These are phyloP conservation scores for Trypoxylon attenuatum DNA, from an alignment of 2,888 invertebrate genomes.

Conservation along the genomic window DNA sequence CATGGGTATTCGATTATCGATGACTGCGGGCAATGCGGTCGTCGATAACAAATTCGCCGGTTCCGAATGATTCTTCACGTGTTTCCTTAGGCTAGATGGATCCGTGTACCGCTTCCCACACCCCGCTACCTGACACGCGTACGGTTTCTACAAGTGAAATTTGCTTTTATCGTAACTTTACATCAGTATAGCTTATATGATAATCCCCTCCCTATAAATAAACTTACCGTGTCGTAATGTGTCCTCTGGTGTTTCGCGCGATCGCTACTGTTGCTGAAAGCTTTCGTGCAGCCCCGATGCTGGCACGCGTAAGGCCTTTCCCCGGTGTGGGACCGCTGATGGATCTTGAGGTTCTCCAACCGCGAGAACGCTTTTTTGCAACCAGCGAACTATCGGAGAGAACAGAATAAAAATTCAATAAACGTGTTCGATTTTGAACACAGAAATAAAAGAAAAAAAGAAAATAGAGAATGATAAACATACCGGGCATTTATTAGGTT, in stretches of 20 bases:
- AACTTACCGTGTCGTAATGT: conserved; percentile 93
- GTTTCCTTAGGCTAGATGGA: conserved; percentile 93
- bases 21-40: conserved; percentile 16
- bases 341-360: conserved; percentile 98
- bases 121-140: conserved; percentile 90
- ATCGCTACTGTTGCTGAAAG: conserved; percentile 99
- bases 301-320: conserved; percentile 97
- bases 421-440: neutral
- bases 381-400: conserved; percentile 88
- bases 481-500: conserved; percentile 98
- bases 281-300: conserved; percentile 93
- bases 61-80: conserved; percentile 87
- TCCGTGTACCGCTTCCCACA: conserved; percentile 96
- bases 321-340: conserved; percentile 95
- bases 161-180: neutral
- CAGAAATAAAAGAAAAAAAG: too few relatives aligned
- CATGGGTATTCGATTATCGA: conserved; percentile 30
- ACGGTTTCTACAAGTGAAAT: conserved; percentile 84
- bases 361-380: conserved; percentile 98
- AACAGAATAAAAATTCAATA: neutral
- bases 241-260: conserved; percentile 99
- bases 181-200: too few relatives aligned
- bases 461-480: too few relatives aligned
- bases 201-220: too few relatives aligned
- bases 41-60: conserved; percentile 23